A percentile compares a stretch with the other conserved stretches of the same genome.
Conservation (phyloP, 2,113 vertebrate species). For the Psilopogon haemacephalus region DNA sequence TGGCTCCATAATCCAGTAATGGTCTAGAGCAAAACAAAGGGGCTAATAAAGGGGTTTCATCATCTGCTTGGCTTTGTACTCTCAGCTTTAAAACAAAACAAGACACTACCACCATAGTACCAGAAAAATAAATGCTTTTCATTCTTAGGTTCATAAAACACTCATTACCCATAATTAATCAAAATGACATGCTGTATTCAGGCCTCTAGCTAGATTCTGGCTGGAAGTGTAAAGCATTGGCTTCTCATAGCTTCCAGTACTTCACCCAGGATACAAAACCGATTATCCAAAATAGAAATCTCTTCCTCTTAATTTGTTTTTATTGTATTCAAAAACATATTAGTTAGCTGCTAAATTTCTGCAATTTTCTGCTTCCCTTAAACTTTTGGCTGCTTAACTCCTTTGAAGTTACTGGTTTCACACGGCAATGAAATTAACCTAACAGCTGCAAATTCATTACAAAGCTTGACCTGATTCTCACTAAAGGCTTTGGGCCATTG, state of each 20-base stretch:
- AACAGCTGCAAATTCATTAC: not conserved
- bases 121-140: constrained; percentile 74
- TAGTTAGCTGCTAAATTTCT: constrained; percentile 3
- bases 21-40: constrained; percentile 53
- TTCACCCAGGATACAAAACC: constrained; percentile 59
- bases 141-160: constrained; percentile 78
- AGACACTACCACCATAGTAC: constrained; percentile 58
- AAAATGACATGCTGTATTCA: constrained; percentile 77
- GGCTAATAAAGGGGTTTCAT: constrained; percentile 40
- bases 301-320: constrained; percentile 25
- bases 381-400: not conserved
- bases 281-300: constrained; percentile 60
- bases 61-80: constrained; percentile 54
- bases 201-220: constrained; percentile 65
- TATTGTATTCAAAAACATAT: constrained; percentile 37
- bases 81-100: constrained; percentile 72
- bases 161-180: constrained; percentile 83
- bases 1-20: not conserved
- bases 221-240: constrained; percentile 58
- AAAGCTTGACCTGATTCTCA: not conserved
- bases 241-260: constrained; percentile 65
- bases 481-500: not conserved
- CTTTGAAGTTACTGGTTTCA: not conserved
- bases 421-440: not conserved
- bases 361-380: not conserved